Percentiles rank a stretch among this genome's conserved stretches.
phyloP scores from a whole-genome alignment of 2,888 invertebrate genomes.

The Polymixis lichenea region DNA sequence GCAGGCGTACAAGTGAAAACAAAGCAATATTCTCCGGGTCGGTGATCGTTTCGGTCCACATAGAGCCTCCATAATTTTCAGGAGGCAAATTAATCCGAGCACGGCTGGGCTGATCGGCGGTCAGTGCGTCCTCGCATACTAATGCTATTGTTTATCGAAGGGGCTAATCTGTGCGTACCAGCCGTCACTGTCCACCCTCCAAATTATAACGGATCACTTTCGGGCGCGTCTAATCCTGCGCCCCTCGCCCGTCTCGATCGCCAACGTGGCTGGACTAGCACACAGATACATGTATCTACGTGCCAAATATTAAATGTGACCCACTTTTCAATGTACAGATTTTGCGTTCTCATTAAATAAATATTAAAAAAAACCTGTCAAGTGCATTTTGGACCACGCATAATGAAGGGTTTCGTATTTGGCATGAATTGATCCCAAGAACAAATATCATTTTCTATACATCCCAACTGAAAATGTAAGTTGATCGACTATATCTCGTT shows the following conservation, averaged over 20 bases:
- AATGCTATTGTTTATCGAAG: slow-evolving; percentile 91
- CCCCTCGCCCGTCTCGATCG: slow-evolving; percentile 73
- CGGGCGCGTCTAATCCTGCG: slow-evolving; percentile 85
- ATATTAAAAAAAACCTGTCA: too few relatives aligned
- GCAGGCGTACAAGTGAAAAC: slow-evolving; percentile 78
- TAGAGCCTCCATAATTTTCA: slow-evolving; percentile 87
- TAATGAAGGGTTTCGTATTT: too few relatives aligned
- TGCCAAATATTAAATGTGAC: slow-evolving; percentile 18
- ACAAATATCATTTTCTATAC: too few relatives aligned
- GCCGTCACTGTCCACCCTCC: slow-evolving; percentile 89
- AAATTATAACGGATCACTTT: slow-evolving; percentile 90
- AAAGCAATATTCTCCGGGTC: slow-evolving; percentile 83
- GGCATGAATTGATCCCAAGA: too few relatives aligned
- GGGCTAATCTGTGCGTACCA: slow-evolving; percentile 90
- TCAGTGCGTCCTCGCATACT: slow-evolving; percentile 90
- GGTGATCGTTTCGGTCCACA: slow-evolving; percentile 80
- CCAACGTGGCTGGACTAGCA: slow-evolving; percentile 53
- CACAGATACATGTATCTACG: slow-evolving; percentile 48
- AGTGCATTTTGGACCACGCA: too few relatives aligned
- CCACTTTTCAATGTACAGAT: slow-evolving; percentile 32
- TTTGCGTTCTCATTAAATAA: too few relatives aligned
- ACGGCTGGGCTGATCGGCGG: slow-evolving; percentile 88
- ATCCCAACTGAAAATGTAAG: too few relatives aligned
- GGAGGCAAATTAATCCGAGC: slow-evolving; percentile 90
- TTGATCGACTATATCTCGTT: too few relatives aligned